Evolutionary conservation across 2,888 invertebrate species (phyloP).

Genomic region (Aleiodes alternator): DNA sequence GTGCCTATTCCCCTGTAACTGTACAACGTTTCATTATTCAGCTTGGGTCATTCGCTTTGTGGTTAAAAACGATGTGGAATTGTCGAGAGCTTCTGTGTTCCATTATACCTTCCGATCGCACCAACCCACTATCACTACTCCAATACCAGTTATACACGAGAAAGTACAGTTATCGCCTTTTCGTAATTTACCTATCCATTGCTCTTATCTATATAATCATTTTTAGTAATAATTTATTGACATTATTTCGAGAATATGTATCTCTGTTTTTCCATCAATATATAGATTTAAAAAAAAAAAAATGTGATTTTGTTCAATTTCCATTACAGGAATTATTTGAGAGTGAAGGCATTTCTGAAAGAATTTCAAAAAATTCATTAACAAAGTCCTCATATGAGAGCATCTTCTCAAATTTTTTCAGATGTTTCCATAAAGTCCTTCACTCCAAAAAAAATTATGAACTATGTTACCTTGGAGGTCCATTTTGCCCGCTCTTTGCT

Average conservation of each 20-base stretch:
- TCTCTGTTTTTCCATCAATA: too few species aligned
- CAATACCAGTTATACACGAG: constrained; percentile 8
- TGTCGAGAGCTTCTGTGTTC: constrained; percentile 34
- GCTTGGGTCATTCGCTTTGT: constrained; percentile 46
- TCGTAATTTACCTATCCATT: constrained; percentile 24
- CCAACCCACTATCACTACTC: constrained; percentile 33
- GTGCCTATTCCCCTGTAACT: constrained; percentile 19
- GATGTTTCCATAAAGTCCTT: too few species aligned
- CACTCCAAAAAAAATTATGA: too few species aligned
- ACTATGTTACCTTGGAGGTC: too few species aligned
- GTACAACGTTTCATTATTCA: constrained; percentile 52
- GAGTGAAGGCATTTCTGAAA: too few species aligned
- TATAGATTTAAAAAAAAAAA: too few species aligned
- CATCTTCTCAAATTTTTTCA: too few species aligned
- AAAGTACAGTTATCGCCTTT: constrained; percentile 28
- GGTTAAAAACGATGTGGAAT: constrained; percentile 42
- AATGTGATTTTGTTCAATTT: too few species aligned
- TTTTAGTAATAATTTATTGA: not conserved
- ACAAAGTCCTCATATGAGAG: too few species aligned
- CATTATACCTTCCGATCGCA: constrained; percentile 36
- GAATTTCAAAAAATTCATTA: too few species aligned
- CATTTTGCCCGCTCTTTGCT: too few species aligned
- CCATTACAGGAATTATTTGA: too few species aligned
- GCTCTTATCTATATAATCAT: constrained; percentile 12
- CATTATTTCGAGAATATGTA: not conserved